Base-by-base conservation (phyloP, 2,797 vertebrate species). In the Pristis pectinata region DNA sequence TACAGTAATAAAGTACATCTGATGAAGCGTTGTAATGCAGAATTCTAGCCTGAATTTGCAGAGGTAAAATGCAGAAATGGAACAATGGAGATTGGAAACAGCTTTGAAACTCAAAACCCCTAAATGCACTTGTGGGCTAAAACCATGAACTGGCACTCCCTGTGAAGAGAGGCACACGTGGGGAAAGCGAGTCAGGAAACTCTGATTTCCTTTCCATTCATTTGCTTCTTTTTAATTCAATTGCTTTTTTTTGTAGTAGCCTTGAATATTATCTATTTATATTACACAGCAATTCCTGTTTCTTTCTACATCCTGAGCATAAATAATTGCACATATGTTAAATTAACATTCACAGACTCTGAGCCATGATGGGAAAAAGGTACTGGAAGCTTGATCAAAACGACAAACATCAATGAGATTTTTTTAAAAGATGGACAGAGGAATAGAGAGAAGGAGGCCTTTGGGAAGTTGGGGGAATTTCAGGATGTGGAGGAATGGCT, bases 251-350 rank as follows among this genome's bases (percentile, higher is more conserved):
- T 56, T 22, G 70, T 72, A 30, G 82, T 56, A 56, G 49, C 9
- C 49, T 30, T 85, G 49, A 22, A 41, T 41, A 72, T 56, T 30
- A 85, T 15, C 82, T 56, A 56, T 85, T 56, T 85, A 30, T 8
- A 85, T 85, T 56, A 8, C 49, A 64, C n/a, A 64, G 11, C 59
- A 67, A 92, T 41, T 67, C 17, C 61, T 41, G 30, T 92, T 92
- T n/a, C 61, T 70, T 92, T 70, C 89, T 64, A n/a, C 89, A 92
- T 64, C n/a, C n/a, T 92, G 34, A 92, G 89, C 87, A 64, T 19
- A 5, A n/a, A 91, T 64, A 61, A 53, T 37, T 64, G 15, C 13
- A 24, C 89, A 37, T 15, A 11, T 64, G 89, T 92, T 64, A 92
- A 92, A 24, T 11, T 67, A 67, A 92, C 89, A 67, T 11, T 64